Evolutionary conservation across 1,140 invertebrate genomes (phyloP).

Genomic region (Drosophila baimaii): DNA sequence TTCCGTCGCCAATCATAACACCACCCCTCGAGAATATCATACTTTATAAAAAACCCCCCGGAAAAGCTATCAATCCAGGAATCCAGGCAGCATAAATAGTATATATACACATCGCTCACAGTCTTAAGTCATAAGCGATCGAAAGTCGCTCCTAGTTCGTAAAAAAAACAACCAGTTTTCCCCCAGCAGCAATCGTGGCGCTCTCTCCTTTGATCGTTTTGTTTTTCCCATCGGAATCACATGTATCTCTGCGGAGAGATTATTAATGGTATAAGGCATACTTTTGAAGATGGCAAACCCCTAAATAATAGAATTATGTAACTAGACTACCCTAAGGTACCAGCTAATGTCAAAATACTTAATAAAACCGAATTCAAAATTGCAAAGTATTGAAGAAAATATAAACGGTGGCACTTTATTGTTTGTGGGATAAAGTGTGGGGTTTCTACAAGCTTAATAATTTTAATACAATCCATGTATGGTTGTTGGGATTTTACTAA

Average conservation of each 20-base stretch:
- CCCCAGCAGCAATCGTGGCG: slow-evolving; percentile 8
- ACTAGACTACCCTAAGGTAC: slow-evolving; percentile 62
- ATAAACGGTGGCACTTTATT: not conserved
- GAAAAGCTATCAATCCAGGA: slow-evolving; percentile 16
- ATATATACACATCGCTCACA: slow-evolving; percentile 34
- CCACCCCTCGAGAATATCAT: slow-evolving; percentile 25
- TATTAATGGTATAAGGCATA: slow-evolving; percentile 38
- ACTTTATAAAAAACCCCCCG: slow-evolving; percentile 28
- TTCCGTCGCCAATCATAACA: slow-evolving; percentile 22
- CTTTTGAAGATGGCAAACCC: slow-evolving; percentile 51
- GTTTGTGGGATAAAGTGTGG: not conserved
- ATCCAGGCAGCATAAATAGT: slow-evolving; percentile 47
- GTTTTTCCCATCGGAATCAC: slow-evolving; percentile 14
- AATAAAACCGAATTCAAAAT: slow-evolving; percentile 78
- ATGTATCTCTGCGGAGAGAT: slow-evolving; percentile 17
- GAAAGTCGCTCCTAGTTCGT: slow-evolving; percentile 18
- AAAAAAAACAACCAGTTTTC: slow-evolving; percentile 7
- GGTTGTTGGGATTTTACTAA: no score
- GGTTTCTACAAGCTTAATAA: slow-evolving; percentile 2
- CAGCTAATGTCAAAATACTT: slow-evolving; percentile 67
- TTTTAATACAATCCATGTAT: no score
- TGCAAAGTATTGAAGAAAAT: slow-evolving; percentile 51
- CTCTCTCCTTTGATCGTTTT: slow-evolving; percentile 17
- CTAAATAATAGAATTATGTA: slow-evolving; percentile 58
- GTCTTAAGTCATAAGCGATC: slow-evolving; percentile 37